These are phyloP conservation scores for Nematopogon swammerdamellus DNA, from an alignment of 2,888 invertebrate species.

Conservation along the genomic window DNA sequence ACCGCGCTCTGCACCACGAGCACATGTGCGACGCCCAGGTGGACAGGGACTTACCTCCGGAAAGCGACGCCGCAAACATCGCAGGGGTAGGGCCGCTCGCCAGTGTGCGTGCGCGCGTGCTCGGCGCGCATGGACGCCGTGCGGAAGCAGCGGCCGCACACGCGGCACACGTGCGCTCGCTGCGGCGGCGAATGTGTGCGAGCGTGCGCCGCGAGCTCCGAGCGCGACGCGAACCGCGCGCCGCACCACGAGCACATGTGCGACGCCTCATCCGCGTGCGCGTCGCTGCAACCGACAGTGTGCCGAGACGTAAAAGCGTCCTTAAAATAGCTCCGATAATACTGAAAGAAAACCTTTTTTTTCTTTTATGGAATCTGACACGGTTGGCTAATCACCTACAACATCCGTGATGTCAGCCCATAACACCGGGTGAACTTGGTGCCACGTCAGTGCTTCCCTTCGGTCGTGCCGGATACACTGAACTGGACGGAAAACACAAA, in stretches of 20 bases:
- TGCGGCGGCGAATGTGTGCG: constrained; percentile 4
- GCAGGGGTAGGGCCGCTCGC: too few species aligned
- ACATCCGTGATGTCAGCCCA: too few species aligned
- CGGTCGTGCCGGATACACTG: too few species aligned
- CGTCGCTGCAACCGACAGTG: too few species aligned
- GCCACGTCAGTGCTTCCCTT: too few species aligned
- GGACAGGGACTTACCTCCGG: too few species aligned
- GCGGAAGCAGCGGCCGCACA: constrained; percentile 29
- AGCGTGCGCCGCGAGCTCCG: constrained; percentile 11
- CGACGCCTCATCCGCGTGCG: constrained; percentile 3
- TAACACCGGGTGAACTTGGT: too few species aligned
- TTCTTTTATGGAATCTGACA: not conserved
- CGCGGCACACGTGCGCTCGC: constrained; percentile 6
- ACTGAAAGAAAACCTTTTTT: too few species aligned
- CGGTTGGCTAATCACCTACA: too few species aligned
- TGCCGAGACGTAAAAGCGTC: too few species aligned
- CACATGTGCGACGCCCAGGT: constrained; percentile 9
- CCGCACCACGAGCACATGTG: constrained; percentile 11
- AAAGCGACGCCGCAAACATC: constrained; percentile 36
- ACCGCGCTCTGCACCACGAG: constrained; percentile 9
- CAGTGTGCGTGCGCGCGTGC: constrained; percentile 30
- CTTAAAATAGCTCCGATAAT: too few species aligned
- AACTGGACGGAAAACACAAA: too few species aligned
- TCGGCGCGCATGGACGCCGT: constrained; percentile 27
- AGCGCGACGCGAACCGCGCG: constrained; percentile 9